phyloP scores from a whole-genome alignment of 2,113 vertebrate genomes.

The Noturus placidus region DNA sequence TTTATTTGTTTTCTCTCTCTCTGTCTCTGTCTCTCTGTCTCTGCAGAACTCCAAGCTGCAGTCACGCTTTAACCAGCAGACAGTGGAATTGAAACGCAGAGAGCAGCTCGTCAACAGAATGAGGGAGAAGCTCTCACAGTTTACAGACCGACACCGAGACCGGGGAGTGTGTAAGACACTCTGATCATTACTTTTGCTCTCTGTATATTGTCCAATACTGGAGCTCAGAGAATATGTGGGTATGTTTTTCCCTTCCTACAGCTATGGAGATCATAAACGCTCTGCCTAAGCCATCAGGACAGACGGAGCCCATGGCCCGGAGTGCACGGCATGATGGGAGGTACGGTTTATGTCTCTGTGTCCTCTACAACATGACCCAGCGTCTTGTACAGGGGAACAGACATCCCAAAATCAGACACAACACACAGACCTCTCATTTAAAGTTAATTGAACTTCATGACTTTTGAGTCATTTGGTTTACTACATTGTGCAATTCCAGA shows the following conservation, averaged over 20 bases:
- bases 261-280: constrained; percentile 71
- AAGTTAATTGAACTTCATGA: not conserved
- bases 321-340: constrained; percentile 45
- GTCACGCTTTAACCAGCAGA: constrained; percentile 63
- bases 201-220: not conserved
- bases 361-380: not conserved
- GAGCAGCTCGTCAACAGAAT: constrained; percentile 64
- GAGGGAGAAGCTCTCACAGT: constrained; percentile 64
- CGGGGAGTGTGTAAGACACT: constrained; percentile 59
- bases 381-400: not conserved
- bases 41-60: constrained; percentile 62
- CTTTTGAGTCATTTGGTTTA: not conserved
- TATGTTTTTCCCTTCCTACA: constrained; percentile 27
- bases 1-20: not conserved
- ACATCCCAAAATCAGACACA: not conserved
- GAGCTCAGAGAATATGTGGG: not conserved
- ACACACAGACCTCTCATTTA: not conserved
- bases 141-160: constrained; percentile 57
- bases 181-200: not conserved
- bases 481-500: not conserved
- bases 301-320: constrained; percentile 45
- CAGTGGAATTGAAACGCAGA: constrained; percentile 61
- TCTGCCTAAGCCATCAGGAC: constrained; percentile 51
- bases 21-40: not conserved
- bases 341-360: constrained; percentile 37